A percentile compares a stretch with the other conserved stretches of the same genome.
Evolutionary conservation across 1,140 invertebrate genomes (phyloP).

Genomic region (Bactericera cockerelli): DNA sequence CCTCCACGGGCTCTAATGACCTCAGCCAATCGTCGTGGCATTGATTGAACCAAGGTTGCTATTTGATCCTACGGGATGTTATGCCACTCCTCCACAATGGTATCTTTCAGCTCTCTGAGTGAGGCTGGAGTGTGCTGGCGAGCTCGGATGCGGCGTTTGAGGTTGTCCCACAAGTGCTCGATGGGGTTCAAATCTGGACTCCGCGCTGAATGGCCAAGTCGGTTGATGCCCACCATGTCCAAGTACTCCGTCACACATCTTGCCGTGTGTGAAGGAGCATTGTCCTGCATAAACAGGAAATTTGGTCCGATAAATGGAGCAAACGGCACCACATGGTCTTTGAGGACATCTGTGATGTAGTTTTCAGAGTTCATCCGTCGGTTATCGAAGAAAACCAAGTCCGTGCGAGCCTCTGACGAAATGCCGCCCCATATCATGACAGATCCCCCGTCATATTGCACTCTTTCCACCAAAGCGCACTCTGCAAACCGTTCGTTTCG

Average conservation of each 20-base stretch:
- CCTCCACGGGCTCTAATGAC: background rate
- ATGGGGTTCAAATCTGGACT: slow-evolving; percentile 30
- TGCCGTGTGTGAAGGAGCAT: slow-evolving; percentile 22
- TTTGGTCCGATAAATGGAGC: slow-evolving; percentile 19
- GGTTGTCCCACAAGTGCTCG: slow-evolving; percentile 28
- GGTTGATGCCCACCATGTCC: slow-evolving; percentile 18
- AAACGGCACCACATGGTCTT: slow-evolving; percentile 21
- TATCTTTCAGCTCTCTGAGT: background rate
- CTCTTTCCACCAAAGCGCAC: slow-evolving; percentile 20
- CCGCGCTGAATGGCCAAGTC: slow-evolving; percentile 27
- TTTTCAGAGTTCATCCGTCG: slow-evolving; percentile 18
- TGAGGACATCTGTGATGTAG: slow-evolving; percentile 24
- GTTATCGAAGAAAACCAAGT: slow-evolving; percentile 16
- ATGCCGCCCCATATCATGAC: slow-evolving; percentile 27
- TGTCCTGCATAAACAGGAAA: slow-evolving; percentile 25
- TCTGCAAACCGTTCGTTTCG: slow-evolving; percentile 14
- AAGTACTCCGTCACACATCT: slow-evolving; percentile 22
- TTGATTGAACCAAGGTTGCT: background rate
- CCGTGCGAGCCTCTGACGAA: slow-evolving; percentile 18
- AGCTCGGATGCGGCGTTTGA: slow-evolving; percentile 13
- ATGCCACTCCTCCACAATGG: background rate
- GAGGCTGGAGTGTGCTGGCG: background rate
- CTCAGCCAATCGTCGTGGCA: background rate
- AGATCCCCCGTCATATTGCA: slow-evolving; percentile 24
- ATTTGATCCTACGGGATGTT: background rate